phyloP scores from a whole-genome alignment of 2,797 vertebrate genomes.

The Sebastes umbrosus region DNA sequence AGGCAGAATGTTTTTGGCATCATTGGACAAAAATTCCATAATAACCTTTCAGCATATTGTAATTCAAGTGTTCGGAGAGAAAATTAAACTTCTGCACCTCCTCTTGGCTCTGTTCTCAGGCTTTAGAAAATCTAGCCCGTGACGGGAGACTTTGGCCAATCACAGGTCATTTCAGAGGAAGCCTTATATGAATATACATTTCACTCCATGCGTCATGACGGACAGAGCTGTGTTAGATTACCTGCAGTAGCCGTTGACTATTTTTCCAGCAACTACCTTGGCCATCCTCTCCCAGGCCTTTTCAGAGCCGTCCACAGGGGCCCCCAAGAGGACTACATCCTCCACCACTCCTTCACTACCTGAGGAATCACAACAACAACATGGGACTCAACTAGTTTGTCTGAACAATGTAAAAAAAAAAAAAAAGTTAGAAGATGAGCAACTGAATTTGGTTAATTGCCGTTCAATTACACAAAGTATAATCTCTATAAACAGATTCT shows the following conservation, averaged over 20 bases:
- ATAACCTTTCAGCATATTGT: no score
- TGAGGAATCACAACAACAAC: constrained; percentile 52
- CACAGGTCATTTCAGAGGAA: no score
- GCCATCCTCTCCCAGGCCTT: constrained; percentile 89
- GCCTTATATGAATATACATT: no score
- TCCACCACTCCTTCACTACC: constrained; percentile 92
- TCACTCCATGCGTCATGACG: not conserved
- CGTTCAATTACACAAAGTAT: not conserved
- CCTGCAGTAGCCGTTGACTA: constrained; percentile 97
- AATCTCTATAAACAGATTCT: no score
- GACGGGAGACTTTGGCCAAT: rapidly evolving
- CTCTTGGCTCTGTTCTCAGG: no score
- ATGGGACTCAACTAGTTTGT: not conserved
- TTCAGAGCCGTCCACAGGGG: constrained; percentile 93
- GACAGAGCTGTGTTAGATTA: constrained; percentile 44
- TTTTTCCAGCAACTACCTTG: constrained; percentile 91
- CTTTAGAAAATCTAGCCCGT: rapidly evolving
- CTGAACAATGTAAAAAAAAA: not conserved
- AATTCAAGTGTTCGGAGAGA: no score
- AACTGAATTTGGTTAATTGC: not conserved
- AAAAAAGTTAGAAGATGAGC: not conserved
- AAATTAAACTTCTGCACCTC: no score
- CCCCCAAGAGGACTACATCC: constrained; percentile 92
- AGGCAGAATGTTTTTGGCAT: no score
- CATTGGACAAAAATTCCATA: no score